Conservation (phyloP, 1,140 invertebrate genomes). For the Trigoniulus corallinus region DNA sequence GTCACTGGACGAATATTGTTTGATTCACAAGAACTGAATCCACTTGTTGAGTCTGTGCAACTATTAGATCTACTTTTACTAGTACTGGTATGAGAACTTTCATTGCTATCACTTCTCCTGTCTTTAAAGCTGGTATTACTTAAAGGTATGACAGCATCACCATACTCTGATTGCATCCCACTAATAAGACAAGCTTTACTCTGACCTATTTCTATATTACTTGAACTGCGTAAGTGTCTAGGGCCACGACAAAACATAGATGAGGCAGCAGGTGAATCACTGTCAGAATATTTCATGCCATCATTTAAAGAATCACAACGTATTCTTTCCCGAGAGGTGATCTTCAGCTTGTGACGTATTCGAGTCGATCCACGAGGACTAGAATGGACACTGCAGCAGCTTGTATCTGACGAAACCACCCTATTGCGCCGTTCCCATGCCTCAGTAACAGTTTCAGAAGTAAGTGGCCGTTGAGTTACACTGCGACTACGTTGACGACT, state of each 20-base stretch:
- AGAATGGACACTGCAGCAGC: background rate
- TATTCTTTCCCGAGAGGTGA: background rate
- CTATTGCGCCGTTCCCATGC: too few relatives aligned
- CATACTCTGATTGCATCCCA: background rate
- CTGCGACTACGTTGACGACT: background rate
- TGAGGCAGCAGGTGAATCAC: background rate
- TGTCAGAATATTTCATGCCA: background rate
- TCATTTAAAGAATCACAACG: background rate
- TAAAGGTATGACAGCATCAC: background rate
- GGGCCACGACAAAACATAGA: background rate
- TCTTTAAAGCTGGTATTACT: slow-evolving; percentile 5
- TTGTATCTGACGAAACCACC: too few relatives aligned
- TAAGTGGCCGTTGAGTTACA: background rate
- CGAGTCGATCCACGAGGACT: background rate
- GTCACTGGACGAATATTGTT: slow-evolving; percentile 27
- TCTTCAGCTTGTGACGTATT: background rate
- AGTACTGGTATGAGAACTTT: slow-evolving; percentile 12
- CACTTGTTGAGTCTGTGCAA: slow-evolving; percentile 54
- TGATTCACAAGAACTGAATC: slow-evolving; percentile 58
- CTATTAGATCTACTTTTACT: slow-evolving; percentile 27
- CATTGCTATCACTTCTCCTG: slow-evolving; percentile 19
- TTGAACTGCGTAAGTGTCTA: slow-evolving; percentile 5
- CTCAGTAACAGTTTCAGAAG: background rate
- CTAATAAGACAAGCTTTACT: background rate
- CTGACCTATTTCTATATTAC: slow-evolving; percentile 3